Percentiles rank a stretch among this genome's conserved stretches.
Evolutionary conservation across 2,888 invertebrate species (phyloP).

Genomic region (Euplagia quadripunctaria): DNA sequence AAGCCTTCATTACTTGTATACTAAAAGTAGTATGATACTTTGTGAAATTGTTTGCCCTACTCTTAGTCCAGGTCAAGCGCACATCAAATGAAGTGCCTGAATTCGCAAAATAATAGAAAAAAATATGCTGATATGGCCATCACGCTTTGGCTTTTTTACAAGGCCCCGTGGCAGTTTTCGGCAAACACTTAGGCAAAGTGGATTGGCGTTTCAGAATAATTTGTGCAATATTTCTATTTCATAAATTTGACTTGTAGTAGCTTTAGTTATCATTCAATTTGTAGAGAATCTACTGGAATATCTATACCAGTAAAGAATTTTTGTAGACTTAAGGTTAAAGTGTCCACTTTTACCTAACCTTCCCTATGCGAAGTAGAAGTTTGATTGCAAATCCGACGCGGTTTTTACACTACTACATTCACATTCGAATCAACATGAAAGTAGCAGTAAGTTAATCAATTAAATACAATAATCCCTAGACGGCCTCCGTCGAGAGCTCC

Average conservation of each 20-base stretch:
- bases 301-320: too few relatives aligned
- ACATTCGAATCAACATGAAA: conserved; percentile 34
- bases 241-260: too few relatives aligned
- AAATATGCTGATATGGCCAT: too few relatives aligned
- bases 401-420: not conserved
- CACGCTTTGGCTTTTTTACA: too few relatives aligned
- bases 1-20: not conserved
- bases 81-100: not conserved
- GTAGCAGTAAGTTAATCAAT: conserved; percentile 52
- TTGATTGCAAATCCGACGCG: not conserved
- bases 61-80: not conserved
- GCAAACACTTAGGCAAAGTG: too few relatives aligned
- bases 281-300: too few relatives aligned
- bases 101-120: not conserved
- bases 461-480: conserved; percentile 31
- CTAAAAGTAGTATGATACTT: not conserved
- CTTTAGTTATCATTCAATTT: too few relatives aligned
- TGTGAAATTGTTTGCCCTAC: not conserved
- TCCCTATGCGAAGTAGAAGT: not conserved
- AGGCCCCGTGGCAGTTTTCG: too few relatives aligned
- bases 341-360: not conserved
- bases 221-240: too few relatives aligned
- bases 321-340: too few relatives aligned
- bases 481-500: conserved; percentile 28
- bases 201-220: too few relatives aligned